Conservation (phyloP, 2,888 invertebrate genomes). For the Rhodophaea formosa region DNA sequence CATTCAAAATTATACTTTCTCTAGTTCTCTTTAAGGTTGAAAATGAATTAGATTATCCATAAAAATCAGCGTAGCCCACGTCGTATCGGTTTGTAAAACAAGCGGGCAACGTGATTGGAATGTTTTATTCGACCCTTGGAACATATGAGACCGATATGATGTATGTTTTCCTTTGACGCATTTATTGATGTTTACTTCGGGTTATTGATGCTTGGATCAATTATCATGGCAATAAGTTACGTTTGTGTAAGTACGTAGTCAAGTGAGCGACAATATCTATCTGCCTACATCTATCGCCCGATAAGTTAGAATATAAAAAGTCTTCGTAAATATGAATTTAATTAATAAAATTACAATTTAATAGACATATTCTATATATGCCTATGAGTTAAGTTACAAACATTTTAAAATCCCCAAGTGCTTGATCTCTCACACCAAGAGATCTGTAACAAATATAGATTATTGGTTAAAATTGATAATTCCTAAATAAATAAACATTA, state of each 20-base stretch:
- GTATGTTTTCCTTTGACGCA: slow-evolving; percentile 73
- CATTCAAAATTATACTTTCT: slow-evolving; percentile 37
- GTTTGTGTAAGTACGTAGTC: background rate
- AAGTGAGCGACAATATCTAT: background rate
- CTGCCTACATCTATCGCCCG: too few species aligned
- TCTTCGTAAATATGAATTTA: too few species aligned
- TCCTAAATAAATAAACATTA: too few species aligned
- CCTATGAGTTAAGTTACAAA: too few species aligned
- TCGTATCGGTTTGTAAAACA: slow-evolving; percentile 79
- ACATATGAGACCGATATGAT: slow-evolving; percentile 78
- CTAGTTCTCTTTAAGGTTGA: slow-evolving; percentile 27
- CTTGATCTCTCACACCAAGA: too few species aligned
- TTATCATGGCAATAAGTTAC: background rate
- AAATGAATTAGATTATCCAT: slow-evolving; percentile 28
- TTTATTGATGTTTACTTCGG: slow-evolving; percentile 48
- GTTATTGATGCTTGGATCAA: background rate
- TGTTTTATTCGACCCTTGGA: slow-evolving; percentile 73
- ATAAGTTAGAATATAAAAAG: too few species aligned
- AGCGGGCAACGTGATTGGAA: slow-evolving; percentile 79
- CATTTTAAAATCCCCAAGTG: too few species aligned
- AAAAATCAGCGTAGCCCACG: slow-evolving; percentile 53
- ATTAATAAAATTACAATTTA: too few species aligned
- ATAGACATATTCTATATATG: too few species aligned
- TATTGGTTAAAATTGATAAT: too few species aligned
- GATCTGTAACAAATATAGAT: too few species aligned